phyloP scores from a whole-genome alignment of 2,888 invertebrate species.

The Argyresthia albistria region DNA sequence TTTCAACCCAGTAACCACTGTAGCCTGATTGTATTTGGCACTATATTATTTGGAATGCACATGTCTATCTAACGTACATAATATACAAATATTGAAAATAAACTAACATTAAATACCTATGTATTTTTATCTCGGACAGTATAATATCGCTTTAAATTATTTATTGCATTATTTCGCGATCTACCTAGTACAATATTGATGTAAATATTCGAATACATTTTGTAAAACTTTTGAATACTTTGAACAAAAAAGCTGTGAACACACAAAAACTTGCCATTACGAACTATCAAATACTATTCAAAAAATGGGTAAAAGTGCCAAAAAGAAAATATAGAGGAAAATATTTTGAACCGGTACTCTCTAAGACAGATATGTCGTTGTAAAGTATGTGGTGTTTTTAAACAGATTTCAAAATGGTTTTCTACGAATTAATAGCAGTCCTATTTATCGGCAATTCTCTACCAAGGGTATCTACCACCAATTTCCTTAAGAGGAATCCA shows the following conservation, averaged over 20 bases:
- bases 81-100: constrained; percentile 19
- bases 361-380: constrained; percentile 65
- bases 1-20: constrained; percentile 29
- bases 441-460: constrained; percentile 26
- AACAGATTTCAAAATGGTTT: not conserved
- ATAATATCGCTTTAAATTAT: constrained; percentile 29
- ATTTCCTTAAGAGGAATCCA: constrained; percentile 35
- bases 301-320: constrained; percentile 21
- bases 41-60: constrained; percentile 64
- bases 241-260: constrained; percentile 8
- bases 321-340: constrained; percentile 23
- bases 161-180: constrained; percentile 21
- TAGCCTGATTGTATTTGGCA: constrained; percentile 59
- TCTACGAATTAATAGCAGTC: constrained; percentile 27
- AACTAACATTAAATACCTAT: constrained; percentile 23
- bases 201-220: constrained; percentile 8
- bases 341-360: constrained; percentile 22
- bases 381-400: constrained; percentile 33
- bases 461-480: constrained; percentile 17
- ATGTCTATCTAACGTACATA: constrained; percentile 47
- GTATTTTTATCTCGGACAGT: constrained; percentile 22
- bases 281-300: constrained; percentile 17
- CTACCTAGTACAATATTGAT: constrained; percentile 12
- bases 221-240: constrained; percentile 7
- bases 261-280: constrained; percentile 22